phyloP scores from a whole-genome alignment of 1,140 invertebrate genomes.

The Samia ricini region DNA sequence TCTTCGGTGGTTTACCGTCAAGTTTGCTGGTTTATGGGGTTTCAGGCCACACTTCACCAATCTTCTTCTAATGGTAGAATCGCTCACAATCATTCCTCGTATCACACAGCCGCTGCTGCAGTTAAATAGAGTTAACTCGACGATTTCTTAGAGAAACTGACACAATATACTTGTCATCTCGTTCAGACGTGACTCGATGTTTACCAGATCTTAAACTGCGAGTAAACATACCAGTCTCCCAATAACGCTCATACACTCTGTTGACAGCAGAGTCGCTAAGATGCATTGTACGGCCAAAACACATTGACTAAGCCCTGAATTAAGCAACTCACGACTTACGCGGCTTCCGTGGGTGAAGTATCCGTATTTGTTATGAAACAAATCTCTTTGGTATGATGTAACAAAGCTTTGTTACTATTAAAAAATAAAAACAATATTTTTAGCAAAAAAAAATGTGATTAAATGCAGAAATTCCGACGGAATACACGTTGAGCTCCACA shows the following conservation, averaged over 20 bases:
- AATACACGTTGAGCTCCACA: no score
- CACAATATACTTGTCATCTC: constrained; percentile 23
- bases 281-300: background rate
- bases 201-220: constrained; percentile 12
- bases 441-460: no score
- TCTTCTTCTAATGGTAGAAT: constrained; percentile 3
- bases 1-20: constrained; percentile 16
- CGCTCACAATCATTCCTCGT: constrained; percentile 2
- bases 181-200: constrained; percentile 11
- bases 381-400: no score
- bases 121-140: constrained; percentile 10
- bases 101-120: background rate
- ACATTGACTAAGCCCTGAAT: background rate
- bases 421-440: no score
- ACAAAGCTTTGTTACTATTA: no score
- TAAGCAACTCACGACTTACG: constrained; percentile 5
- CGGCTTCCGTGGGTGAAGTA: constrained; percentile 1
- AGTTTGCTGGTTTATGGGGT: constrained; percentile 13
- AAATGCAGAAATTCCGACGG: no score
- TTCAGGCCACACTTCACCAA: background rate
- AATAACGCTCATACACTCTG: constrained; percentile 9
- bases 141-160: no score
- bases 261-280: constrained; percentile 8
- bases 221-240: constrained; percentile 10
- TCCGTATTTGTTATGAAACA: no score